Percentiles rank a stretch among this genome's conserved stretches.
These are phyloP conservation scores for Pollenia angustigena DNA, from an alignment of 2,888 invertebrate species.

Conservation along the genomic window DNA sequence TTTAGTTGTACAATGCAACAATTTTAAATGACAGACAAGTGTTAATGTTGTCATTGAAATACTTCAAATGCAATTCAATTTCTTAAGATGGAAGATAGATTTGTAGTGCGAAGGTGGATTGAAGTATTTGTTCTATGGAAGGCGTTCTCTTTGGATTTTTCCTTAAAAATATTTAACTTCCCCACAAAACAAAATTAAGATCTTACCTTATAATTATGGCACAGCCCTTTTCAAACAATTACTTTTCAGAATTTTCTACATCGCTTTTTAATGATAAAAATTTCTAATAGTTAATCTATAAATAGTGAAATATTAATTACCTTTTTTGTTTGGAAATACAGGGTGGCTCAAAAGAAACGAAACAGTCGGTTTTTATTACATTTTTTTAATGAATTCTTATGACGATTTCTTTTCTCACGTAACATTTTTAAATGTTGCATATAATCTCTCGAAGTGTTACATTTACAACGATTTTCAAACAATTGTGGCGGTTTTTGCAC, in stretches of 20 bases:
- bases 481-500: too few species aligned
- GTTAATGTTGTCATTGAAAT: constrained; percentile 55
- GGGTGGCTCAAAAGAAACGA: too few species aligned
- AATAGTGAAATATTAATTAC: constrained; percentile 42
- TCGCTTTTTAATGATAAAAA: neutral
- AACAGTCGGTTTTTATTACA: too few species aligned
- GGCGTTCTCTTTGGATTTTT: too few species aligned
- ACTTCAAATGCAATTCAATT: neutral
- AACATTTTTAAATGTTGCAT: too few species aligned
- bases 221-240: neutral
- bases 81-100: neutral
- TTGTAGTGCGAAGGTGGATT: constrained; percentile 21
- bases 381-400: too few species aligned
- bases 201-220: neutral
- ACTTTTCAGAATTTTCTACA: neutral
- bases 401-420: too few species aligned
- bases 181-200: neutral
- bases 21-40: constrained; percentile 65
- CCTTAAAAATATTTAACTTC: neutral
- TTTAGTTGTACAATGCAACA: constrained; percentile 3
- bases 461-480: too few species aligned
- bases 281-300: constrained; percentile 25
- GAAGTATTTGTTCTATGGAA: neutral
- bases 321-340: constrained; percentile 40
- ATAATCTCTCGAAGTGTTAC: too few species aligned